Base-by-base conservation (phyloP, 53 echinoderm and acorn worm genomes). In the Apostichopus leukothele region DNA sequence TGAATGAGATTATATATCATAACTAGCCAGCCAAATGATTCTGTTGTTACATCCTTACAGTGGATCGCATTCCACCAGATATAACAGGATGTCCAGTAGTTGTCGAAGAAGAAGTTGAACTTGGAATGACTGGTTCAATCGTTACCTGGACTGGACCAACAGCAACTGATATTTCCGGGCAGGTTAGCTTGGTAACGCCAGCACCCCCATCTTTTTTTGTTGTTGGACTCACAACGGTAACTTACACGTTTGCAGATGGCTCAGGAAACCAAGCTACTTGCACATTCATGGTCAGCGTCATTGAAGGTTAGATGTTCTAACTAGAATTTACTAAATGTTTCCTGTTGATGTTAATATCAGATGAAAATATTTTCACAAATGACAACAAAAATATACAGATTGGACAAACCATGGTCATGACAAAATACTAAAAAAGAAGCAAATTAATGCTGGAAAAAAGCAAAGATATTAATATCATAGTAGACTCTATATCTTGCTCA, bases 91-190 rank as follows among this genome's bases (percentile, higher is more conserved):
- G 83, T 51, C 90, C 90, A 39, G 26, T 3, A 13, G 18, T 88
- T 53, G 23, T 88, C 20, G 39, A 14, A 6, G 73, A 76, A 10
- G 51, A 18, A 19, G 78, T 91, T 59, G 91, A 91, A 84, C 76
- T 91, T 3, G 91, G 91, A 5, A 66, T 10, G 39, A 14, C 52
- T 0, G 83, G 88, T 5, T 57, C 75, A 5, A 19, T 52, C 4
- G 86, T 91, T 63, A 67, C 75, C 60, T 95, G 90, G 89, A n/a
- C 67, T 0, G 90, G 80, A 53, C 95, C 95, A 23, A 92, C 93
- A 12, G 93, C 93, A 11, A 91, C 92, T 5, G 95, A 95, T 71
- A 90, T 93, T 60, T 95, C 95, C 52, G 95, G 95, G 18, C 19
- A 57, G 22, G 61, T 54, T 6, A 60, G 83, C 51, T 78, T 86